phyloP scores from a whole-genome alignment of 2,888 invertebrate genomes.

The Synergus umbraculus region DNA sequence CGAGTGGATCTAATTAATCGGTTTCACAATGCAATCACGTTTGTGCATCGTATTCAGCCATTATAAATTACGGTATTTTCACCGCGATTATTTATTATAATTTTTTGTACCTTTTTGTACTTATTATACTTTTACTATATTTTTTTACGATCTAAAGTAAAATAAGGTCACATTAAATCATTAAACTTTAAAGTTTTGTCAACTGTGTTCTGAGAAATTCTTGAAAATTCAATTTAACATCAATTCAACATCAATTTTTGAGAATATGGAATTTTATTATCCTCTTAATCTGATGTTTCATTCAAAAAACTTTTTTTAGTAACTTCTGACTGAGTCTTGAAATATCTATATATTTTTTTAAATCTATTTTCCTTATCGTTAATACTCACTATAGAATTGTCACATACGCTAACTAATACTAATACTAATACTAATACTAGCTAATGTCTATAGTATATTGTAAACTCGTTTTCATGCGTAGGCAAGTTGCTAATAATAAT shows the following conservation, averaged over 20 bases:
- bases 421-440: too few species aligned
- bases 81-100: neutral
- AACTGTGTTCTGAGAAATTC: neutral
- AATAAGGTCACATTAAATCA: neutral
- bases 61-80: neutral
- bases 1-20: neutral
- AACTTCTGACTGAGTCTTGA: neutral
- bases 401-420: neutral
- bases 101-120: neutral
- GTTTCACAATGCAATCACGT: neutral
- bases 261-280: too few species aligned
- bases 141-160: neutral
- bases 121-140: neutral
- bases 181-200: too few species aligned
- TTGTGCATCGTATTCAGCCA: neutral
- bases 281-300: neutral
- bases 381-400: neutral
- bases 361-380: neutral
- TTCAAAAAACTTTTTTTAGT: conserved; percentile 2
- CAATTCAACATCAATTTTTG: neutral
- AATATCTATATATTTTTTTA: neutral
- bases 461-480: neutral
- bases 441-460: neutral
- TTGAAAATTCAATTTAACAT: neutral
- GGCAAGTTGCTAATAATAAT: neutral